phyloP scores from a whole-genome alignment of 2,797 vertebrate species.

The Staurois parvus region DNA sequence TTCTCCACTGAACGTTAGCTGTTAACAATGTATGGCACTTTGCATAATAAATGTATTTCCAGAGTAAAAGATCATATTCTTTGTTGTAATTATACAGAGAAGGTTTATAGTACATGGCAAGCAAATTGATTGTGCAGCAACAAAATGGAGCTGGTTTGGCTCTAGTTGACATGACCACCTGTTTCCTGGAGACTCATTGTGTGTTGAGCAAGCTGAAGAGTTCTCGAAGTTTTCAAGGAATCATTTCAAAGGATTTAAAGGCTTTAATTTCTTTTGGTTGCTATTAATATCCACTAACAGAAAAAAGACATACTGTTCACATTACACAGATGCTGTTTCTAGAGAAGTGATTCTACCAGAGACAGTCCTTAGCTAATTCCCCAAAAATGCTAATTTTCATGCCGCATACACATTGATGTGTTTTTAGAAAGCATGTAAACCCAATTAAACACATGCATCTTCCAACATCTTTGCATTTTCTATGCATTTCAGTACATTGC shows the following conservation, averaged over 20 bases:
- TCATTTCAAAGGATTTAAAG: constrained; percentile 4
- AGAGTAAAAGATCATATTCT: constrained; percentile 22
- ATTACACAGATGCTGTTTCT: background rate
- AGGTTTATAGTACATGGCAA: background rate
- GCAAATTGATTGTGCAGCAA: constrained; percentile 3
- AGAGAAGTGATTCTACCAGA: background rate
- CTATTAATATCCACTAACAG: background rate
- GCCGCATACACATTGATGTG: background rate
- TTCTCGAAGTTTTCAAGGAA: background rate
- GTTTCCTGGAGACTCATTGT: background rate
- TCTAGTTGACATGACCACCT: constrained; percentile 9
- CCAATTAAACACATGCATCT: background rate
- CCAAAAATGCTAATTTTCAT: background rate
- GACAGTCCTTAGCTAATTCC: background rate
- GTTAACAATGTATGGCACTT: constrained; percentile 32
- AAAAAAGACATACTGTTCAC: constrained; percentile 2
- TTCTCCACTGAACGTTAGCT: constrained; percentile 4
- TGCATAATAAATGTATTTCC: background rate
- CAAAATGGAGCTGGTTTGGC: background rate
- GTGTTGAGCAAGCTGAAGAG: background rate
- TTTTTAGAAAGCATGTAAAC: background rate
- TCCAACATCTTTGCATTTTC: background rate
- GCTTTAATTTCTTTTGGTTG: background rate
- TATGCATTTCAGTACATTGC: too few species aligned
- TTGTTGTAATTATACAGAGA: background rate